phyloP scores from a whole-genome alignment of 1,140 invertebrate genomes.

The Callitettix versicolor region DNA sequence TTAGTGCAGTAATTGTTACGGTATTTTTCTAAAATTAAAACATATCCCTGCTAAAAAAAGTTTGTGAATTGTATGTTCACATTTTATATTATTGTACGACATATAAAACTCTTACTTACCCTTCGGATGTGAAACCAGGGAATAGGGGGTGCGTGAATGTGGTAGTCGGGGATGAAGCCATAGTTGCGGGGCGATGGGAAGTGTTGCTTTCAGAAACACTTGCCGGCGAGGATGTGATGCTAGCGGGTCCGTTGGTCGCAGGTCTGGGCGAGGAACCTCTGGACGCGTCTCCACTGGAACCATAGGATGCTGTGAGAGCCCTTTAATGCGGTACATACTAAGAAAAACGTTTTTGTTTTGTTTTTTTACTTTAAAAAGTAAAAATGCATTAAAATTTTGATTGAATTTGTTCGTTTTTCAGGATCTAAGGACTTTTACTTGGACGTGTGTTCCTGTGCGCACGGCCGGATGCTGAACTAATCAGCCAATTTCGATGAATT shows the following conservation, averaged over 20 bases:
- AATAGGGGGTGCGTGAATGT: conserved; percentile 27
- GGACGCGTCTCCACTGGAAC: conserved; percentile 1
- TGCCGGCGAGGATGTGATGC: conserved; percentile 14
- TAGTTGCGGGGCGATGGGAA: conserved; percentile 21
- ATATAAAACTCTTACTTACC: too few relatives aligned
- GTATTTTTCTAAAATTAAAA: too few relatives aligned
- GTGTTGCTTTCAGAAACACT: conserved; percentile 11
- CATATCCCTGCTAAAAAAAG: too few relatives aligned
- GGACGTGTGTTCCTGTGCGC: too few relatives aligned
- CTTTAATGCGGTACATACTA: background rate
- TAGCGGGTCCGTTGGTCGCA: background rate
- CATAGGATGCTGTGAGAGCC: background rate
- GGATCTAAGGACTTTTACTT: background rate
- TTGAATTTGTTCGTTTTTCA: background rate
- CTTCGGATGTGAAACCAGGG: conserved; percentile 26
- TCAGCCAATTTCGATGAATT: too few relatives aligned
- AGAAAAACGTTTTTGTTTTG: background rate
- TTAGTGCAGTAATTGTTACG: too few relatives aligned
- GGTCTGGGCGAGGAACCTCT: conserved; percentile 4
- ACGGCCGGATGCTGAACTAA: too few relatives aligned
- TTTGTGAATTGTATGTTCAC: too few relatives aligned
- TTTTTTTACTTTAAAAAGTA: background rate
- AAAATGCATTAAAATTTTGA: background rate
- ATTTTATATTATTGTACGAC: too few relatives aligned
- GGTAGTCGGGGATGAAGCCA: conserved; percentile 19